These are phyloP conservation scores for Tupaia chinensis DNA, from an alignment of 2,113 vertebrate genomes.

Conservation along the genomic window DNA sequence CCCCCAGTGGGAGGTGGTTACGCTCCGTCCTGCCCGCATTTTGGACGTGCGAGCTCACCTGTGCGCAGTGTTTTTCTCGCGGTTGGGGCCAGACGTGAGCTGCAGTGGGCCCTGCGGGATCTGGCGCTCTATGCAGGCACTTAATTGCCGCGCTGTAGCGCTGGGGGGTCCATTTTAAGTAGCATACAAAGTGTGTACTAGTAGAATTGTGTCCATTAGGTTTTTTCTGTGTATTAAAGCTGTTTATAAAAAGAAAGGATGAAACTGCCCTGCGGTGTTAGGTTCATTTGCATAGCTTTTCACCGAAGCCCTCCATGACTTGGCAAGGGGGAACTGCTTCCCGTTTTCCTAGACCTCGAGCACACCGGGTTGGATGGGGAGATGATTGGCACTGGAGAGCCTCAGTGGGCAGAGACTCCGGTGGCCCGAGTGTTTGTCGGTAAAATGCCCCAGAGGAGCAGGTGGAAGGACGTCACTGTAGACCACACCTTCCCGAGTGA, in stretches of 20 bases:
- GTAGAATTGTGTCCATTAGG: background rate
- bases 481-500: background rate
- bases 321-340: background rate
- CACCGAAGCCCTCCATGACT: background rate
- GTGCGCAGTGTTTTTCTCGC: too few species aligned
- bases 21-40: too few species aligned
- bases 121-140: too few species aligned
- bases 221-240: slow-evolving; percentile 17
- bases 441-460: slow-evolving; percentile 15
- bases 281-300: background rate
- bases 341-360: slow-evolving; percentile 23
- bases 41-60: too few species aligned
- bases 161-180: background rate
- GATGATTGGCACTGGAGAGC: background rate
- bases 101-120: too few species aligned
- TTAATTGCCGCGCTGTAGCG: too few species aligned
- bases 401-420: slow-evolving; percentile 22
- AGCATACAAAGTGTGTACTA: background rate
- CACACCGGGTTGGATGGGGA: background rate
- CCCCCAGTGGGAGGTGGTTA: too few species aligned
- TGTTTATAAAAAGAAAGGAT: slow-evolving; percentile 8
- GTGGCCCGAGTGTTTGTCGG: slow-evolving; percentile 62
- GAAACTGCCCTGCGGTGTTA: background rate
- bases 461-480: background rate
- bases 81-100: too few species aligned